These are phyloP conservation scores for Orthosia gothica DNA, from an alignment of 2,888 invertebrate genomes.

Conservation along the genomic window DNA sequence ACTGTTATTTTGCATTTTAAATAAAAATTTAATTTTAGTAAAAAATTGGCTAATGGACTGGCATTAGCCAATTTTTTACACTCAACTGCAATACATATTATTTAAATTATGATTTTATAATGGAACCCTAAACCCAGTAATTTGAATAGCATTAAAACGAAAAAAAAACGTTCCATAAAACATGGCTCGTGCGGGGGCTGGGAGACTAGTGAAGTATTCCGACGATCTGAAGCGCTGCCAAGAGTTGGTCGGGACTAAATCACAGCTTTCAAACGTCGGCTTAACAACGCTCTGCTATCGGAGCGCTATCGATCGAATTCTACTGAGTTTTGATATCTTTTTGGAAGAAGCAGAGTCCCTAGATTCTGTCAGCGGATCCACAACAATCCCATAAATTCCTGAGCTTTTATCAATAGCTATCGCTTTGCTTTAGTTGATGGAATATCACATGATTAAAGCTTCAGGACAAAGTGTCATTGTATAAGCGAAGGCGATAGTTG, in stretches of 20 bases:
- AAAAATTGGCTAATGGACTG: too few species aligned
- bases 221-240: slow-evolving; percentile 66
- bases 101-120: neutral
- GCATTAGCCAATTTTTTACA: too few species aligned
- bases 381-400: too few species aligned
- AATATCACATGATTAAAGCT: too few species aligned
- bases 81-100: neutral
- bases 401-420: too few species aligned
- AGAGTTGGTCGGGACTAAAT: slow-evolving; percentile 50
- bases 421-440: too few species aligned
- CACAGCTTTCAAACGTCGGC: slow-evolving; percentile 19
- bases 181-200: slow-evolving; percentile 44
- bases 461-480: too few species aligned
- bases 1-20: neutral
- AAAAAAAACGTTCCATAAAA: slow-evolving; percentile 56
- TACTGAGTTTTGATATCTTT: slow-evolving; percentile 26
- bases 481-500: too few species aligned
- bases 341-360: too few species aligned
- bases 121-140: slow-evolving; percentile 39
- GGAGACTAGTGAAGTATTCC: slow-evolving; percentile 50
- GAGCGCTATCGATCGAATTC: slow-evolving; percentile 27
- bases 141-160: slow-evolving; percentile 49
- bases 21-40: too few species aligned
- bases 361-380: too few species aligned
- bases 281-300: slow-evolving; percentile 50